These are phyloP conservation scores for Corticium candelabrum DNA, from an alignment of 37 sponge, comb jelly and placozoan species.

Conservation along the genomic window DNA sequence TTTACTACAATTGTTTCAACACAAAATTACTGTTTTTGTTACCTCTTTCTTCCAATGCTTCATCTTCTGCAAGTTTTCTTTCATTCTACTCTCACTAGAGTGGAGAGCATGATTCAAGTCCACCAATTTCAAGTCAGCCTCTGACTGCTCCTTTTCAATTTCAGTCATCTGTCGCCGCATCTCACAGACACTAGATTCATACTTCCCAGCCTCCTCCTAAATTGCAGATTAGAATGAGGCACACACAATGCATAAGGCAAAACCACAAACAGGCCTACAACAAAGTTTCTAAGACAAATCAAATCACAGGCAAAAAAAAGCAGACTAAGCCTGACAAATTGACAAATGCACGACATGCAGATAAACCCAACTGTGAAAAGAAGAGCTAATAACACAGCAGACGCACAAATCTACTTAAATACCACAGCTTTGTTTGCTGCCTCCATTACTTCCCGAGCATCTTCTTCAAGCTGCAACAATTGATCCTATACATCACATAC, in stretches of 20 bases:
- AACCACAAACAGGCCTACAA: too few relatives aligned
- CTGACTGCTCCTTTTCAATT: constrained; percentile 32
- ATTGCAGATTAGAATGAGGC: neutral
- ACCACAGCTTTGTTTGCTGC: constrained; percentile 35
- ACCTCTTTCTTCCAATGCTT: constrained; percentile 76
- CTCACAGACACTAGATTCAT: neutral
- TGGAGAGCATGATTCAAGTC: constrained; percentile 71
- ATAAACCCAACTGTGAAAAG: too few relatives aligned
- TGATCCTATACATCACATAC: too few relatives aligned
- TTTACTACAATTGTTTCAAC: too few relatives aligned
- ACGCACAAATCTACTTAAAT: too few relatives aligned
- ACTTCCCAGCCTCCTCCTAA: neutral
- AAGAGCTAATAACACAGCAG: too few relatives aligned
- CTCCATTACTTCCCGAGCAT: constrained; percentile 38
- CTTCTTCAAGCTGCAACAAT: constrained; percentile 49
- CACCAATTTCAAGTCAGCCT: constrained; percentile 39
- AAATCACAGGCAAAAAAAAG: too few relatives aligned
- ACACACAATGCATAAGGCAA: too few relatives aligned
- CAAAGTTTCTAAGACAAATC: too few relatives aligned
- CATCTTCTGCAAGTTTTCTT: constrained; percentile 73
- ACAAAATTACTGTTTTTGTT: neutral
- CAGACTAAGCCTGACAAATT: too few relatives aligned
- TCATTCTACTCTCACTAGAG: constrained; percentile 43
- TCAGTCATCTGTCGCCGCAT: constrained; percentile 35
- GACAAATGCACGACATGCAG: too few relatives aligned